These are phyloP conservation scores for Calosoma granatense DNA, from an alignment of 1,140 invertebrate species.

Conservation along the genomic window DNA sequence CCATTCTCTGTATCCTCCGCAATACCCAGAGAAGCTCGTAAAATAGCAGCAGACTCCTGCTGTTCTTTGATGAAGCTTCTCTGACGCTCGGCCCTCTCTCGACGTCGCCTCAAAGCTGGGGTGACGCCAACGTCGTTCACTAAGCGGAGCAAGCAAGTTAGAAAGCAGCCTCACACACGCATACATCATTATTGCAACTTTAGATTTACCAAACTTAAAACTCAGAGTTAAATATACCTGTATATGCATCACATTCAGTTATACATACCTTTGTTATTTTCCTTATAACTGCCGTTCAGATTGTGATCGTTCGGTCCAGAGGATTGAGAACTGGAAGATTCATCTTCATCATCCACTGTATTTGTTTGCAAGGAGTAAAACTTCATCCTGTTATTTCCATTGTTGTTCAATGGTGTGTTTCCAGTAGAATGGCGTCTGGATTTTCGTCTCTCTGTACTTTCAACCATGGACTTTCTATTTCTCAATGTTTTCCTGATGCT, in stretches of 20 bases:
- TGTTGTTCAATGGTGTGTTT: slow-evolving; percentile 42
- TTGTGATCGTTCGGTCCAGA: slow-evolving; percentile 42
- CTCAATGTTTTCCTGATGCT: slow-evolving; percentile 67
- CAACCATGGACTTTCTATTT: slow-evolving; percentile 52
- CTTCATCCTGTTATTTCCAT: slow-evolving; percentile 17
- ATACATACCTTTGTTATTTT: slow-evolving; percentile 40
- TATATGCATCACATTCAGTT: not conserved
- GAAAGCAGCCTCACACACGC: slow-evolving; percentile 16
- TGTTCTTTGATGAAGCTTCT: slow-evolving; percentile 70
- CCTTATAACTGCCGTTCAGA: slow-evolving; percentile 45
- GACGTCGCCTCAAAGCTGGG: slow-evolving; percentile 57
- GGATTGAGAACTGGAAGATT: slow-evolving; percentile 44
- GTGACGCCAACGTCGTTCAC: slow-evolving; percentile 57
- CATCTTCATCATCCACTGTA: slow-evolving; percentile 40
- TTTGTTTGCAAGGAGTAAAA: slow-evolving; percentile 17
- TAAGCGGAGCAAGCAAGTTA: slow-evolving; percentile 29
- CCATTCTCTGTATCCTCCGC: not conserved
- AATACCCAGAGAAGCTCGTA: slow-evolving; percentile 16
- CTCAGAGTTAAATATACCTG: not conserved
- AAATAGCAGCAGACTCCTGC: slow-evolving; percentile 47
- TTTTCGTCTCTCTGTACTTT: slow-evolving; percentile 59
- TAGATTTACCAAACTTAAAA: slow-evolving; percentile 12
- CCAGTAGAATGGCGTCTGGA: slow-evolving; percentile 63
- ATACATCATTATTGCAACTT: slow-evolving; percentile 4
- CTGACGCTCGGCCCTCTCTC: slow-evolving; percentile 70